Evolutionary conservation across 2,113 vertebrate species (phyloP).

Genomic region (Tragelaphus strepsiceros): DNA sequence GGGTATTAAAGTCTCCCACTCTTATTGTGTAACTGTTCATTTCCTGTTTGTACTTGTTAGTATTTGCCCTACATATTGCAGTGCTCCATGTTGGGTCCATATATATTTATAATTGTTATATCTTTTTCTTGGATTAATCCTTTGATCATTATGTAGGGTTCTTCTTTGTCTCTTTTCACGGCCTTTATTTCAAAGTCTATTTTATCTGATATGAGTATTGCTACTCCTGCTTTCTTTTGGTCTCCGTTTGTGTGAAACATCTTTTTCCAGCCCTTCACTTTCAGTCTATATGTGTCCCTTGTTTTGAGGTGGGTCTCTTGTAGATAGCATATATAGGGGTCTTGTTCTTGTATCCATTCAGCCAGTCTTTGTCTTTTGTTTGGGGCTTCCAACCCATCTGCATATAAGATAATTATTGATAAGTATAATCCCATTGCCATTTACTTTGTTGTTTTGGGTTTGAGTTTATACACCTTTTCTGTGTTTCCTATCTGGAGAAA

Average conservation of each 20-base stretch:
- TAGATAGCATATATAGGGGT: background rate
- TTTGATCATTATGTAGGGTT: background rate
- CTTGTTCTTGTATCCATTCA: background rate
- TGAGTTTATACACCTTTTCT: background rate
- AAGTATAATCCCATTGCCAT: background rate
- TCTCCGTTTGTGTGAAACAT: background rate
- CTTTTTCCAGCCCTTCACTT: background rate
- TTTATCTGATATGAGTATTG: background rate
- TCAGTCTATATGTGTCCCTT: background rate
- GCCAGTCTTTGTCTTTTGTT: background rate
- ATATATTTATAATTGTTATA: background rate
- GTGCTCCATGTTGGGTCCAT: background rate
- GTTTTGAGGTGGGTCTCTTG: background rate
- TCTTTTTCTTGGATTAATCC: background rate
- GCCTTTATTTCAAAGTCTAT: background rate
- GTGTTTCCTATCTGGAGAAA: background rate
- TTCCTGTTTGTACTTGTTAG: background rate
- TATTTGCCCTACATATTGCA: background rate
- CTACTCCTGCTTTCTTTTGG: background rate
- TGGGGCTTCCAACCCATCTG: background rate
- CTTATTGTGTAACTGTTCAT: background rate
- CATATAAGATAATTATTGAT: background rate
- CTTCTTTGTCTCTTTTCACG: accelerated
- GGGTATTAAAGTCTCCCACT: background rate
- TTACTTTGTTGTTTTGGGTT: background rate